Base-by-base conservation (phyloP, 2,113 vertebrate species). In the Vulpes ferrilata region DNA sequence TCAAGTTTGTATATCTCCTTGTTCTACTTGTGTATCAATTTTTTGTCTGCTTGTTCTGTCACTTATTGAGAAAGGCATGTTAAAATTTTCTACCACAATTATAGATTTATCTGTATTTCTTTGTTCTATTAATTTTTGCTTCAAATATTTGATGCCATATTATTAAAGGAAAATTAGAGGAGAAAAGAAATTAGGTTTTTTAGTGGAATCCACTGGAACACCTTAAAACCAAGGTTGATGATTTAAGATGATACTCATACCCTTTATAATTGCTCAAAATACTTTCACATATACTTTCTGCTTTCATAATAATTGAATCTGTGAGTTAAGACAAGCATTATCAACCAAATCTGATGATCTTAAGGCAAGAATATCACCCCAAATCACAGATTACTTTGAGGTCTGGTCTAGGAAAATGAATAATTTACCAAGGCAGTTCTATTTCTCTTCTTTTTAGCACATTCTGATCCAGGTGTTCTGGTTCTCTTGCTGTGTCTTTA, bases 131-230 rank as follows among this genome's bases (percentile, higher is more conserved):
- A 60, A 57, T 23, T 84, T 88, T 86, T 91, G 10, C 13, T 89
- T 64, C 78, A 96, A 81, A 76, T 96, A 64, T 74, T 74, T 78
- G 51, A 95, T 38, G 69, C 27, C 30, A 48, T 69, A 35, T 74
- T 87, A 30, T 80, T 86, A 51, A 57, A 90, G 43, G 55, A 78
- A 97, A 97, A 59, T 32, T 59, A 87, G 23, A 90, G n/a, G 81
- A 93, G 43, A 55, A 86, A 59, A 88, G 6, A 71, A 89, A 62
- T 62, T 62, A 80, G 19, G 8, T 60, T 88, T 19, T 85, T 19
- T 69, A 69, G 59, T 19, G 53, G n/a, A 85, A 81, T 7, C 19
- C 30, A 20, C 22, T 92, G 9, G 53, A 57, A 81, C 89, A 53
- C 23, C n/a, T 81, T 43, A 82, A 57, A 69, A 67, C 11, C 15